Base-by-base conservation (phyloP, 2,888 invertebrate genomes). In the Graphium colonna region DNA sequence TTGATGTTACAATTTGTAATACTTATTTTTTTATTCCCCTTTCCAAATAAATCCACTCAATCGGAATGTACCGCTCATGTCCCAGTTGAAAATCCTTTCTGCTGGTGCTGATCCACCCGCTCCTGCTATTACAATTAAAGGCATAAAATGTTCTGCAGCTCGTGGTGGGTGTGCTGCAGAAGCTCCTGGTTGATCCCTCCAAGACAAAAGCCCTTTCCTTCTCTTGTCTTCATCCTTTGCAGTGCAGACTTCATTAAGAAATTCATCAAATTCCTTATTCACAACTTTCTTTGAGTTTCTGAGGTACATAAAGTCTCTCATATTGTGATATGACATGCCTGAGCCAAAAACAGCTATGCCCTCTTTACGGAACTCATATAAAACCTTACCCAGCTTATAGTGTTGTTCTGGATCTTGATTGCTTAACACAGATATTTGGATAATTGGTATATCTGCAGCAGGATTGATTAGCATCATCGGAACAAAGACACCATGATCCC, bases 401-500 rank as follows among this genome's bases (percentile, higher is more conserved):
- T 89, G 89, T 15, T 79, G 58, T 21, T 75, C 79, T 0, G 87
- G 65, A 51, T 85, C 77, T 59, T 89, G 88, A 51, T 69, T 85
- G 0, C 63, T 64, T 0, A 89, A 53, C 0, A 88, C 87, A 3
- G 89, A 89, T 0, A 89, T 52, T 58, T 89, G 89, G 9, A 88
- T 64, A 51, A 89, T 89, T 1, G 89, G 88, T 43, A 89, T 73
- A 60, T 84, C 73, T 0, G 89, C 89, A 4, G 72, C 58, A 4
- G 88, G 87, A 41, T 85, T 83, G 1, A 89, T 87, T 0, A 89
- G 63, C 75, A 88, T 80, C 89, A 89, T 89, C 0, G 89, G 89
- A 16, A 89, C 88, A 56, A 89, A 89, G 10, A 89, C 89, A 63
- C 89, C 89, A 64, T 89, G 88, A 62, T 89, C 88, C 89, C 89